Percentiles rank a stretch among this genome's conserved stretches.
These are phyloP conservation scores for Discoglossus pictus DNA, from an alignment of 2,797 vertebrate species.

Conservation along the genomic window DNA sequence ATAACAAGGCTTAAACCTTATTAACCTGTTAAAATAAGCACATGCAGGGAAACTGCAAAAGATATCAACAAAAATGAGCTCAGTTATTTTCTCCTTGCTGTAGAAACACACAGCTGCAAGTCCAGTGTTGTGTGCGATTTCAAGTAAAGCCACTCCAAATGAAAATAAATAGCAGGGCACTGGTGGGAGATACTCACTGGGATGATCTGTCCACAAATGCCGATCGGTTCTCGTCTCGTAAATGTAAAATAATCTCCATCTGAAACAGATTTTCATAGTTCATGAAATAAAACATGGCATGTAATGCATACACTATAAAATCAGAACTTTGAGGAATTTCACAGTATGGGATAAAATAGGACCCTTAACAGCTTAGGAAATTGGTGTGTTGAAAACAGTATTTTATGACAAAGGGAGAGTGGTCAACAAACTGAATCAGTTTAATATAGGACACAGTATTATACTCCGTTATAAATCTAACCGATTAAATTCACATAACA, in stretches of 20 bases:
- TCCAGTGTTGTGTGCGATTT: constrained; percentile 66
- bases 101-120: constrained; percentile 70
- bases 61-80: constrained; percentile 75
- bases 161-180: constrained; percentile 72
- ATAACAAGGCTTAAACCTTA: constrained; percentile 67
- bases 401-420: too few species aligned
- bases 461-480: too few species aligned
- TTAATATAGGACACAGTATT: too few species aligned
- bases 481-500: too few species aligned
- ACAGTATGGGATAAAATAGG: constrained; percentile 57
- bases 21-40: constrained; percentile 77
- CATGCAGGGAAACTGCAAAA: constrained; percentile 68
- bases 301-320: constrained; percentile 51
- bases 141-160: constrained; percentile 66
- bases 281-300: constrained; percentile 60
- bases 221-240: constrained; percentile 95
- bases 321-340: constrained; percentile 44
- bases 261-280: constrained; percentile 70
- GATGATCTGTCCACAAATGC: constrained; percentile 98
- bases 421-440: too few species aligned
- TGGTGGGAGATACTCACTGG: constrained; percentile 83
- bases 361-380: constrained; percentile 34
- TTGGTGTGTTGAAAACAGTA: too few species aligned
- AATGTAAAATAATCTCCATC: constrained; percentile 98
- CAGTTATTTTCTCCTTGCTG: constrained; percentile 53